phyloP scores from a whole-genome alignment of 2,113 vertebrate genomes.

The Siniperca knerii region DNA sequence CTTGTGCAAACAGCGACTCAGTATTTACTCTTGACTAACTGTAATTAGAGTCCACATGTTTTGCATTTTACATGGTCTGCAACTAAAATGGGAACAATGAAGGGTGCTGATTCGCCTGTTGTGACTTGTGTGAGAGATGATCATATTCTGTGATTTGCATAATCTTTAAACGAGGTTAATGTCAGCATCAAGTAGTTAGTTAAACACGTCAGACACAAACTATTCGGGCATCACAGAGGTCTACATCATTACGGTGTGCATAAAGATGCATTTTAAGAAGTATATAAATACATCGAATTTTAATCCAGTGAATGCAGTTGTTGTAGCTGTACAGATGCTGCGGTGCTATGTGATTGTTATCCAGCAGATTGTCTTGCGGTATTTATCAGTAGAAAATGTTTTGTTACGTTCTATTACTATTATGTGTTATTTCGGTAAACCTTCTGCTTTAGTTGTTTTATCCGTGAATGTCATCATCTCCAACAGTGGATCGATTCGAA shows the following conservation, averaged over 20 bases:
- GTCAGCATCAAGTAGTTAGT: too few species aligned
- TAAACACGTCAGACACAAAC: neutral
- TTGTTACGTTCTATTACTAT: too few species aligned
- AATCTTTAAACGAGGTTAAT: neutral
- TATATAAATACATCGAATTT: neutral
- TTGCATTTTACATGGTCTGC: neutral
- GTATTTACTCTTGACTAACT: neutral
- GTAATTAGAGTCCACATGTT: neutral
- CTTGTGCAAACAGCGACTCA: neutral
- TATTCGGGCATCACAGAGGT: too few species aligned
- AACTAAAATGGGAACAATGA: neutral
- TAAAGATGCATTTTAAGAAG: neutral
- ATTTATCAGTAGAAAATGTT: constrained; percentile 1
- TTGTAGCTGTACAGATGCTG: constrained; percentile 15
- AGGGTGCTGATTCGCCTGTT: neutral
- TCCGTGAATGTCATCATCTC: neutral
- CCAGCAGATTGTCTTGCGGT: constrained; percentile 24
- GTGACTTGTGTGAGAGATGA: neutral
- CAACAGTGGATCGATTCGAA: neutral
- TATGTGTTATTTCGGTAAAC: neutral
- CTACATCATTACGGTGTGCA: neutral
- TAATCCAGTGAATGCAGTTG: neutral
- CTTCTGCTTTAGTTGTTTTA: neutral
- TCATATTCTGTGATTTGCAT: neutral
- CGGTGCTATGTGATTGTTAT: neutral